phyloP scores from a whole-genome alignment of 2,113 vertebrate genomes.

The Varanus salvator region DNA sequence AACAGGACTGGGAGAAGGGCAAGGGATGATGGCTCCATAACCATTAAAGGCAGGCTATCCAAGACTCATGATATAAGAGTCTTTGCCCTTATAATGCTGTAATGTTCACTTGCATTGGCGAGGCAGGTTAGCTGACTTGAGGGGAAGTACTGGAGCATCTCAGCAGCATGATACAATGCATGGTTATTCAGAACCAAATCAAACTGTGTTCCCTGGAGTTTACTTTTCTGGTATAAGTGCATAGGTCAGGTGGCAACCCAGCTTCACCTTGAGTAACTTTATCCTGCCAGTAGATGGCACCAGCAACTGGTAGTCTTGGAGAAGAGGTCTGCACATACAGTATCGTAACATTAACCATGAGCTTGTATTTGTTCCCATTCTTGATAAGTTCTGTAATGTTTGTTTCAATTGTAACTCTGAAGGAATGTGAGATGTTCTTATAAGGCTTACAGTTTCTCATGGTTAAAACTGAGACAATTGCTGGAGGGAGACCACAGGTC shows the following conservation, averaged over 20 bases:
- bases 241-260: background rate
- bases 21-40: background rate
- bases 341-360: background rate
- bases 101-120: background rate
- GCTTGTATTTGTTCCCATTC: background rate
- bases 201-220: background rate
- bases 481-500: background rate
- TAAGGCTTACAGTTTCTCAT: background rate
- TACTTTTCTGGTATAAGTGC: background rate
- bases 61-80: background rate
- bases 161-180: too few relatives aligned
- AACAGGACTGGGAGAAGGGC: background rate
- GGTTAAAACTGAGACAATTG: background rate
- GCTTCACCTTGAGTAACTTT: background rate
- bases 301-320: background rate
- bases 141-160: background rate
- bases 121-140: background rate
- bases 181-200: background rate
- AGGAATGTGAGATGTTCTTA: background rate
- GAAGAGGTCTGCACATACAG: background rate
- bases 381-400: background rate
- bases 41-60: background rate
- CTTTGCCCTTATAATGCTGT: background rate
- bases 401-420: background rate
- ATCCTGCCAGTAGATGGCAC: conserved; percentile 62